These are phyloP conservation scores for Gadopsis marmoratus DNA, from an alignment of 2,797 vertebrate genomes.

Conservation along the genomic window DNA sequence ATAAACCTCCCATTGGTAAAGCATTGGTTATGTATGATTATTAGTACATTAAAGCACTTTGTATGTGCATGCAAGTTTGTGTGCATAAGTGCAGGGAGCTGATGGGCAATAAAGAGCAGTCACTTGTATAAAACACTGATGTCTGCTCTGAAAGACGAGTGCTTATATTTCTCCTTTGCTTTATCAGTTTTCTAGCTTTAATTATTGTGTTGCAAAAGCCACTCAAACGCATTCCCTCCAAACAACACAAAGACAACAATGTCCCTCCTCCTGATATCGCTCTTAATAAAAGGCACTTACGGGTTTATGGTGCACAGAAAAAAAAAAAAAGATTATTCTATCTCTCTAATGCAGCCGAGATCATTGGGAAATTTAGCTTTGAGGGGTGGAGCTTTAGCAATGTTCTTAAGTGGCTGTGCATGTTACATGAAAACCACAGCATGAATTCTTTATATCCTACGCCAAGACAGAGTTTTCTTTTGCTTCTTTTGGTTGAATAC, in stretches of 20 bases:
- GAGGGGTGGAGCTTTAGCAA: conserved; percentile 25
- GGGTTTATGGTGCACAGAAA: conserved; percentile 26
- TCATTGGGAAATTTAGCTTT: conserved; percentile 49
- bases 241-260: conserved; percentile 50
- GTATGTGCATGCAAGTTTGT: neutral
- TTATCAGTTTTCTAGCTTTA: conserved; percentile 62
- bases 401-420: conserved; percentile 55
- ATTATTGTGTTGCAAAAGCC: conserved; percentile 49
- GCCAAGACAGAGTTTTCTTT: conserved; percentile 33
- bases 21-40: conserved; percentile 11
- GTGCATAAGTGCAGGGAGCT: neutral
- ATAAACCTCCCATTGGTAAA: conserved; percentile 46
- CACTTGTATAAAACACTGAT: conserved; percentile 39
- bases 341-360: conserved; percentile 52
- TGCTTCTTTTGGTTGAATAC: conserved; percentile 25
- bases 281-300: conserved; percentile 45
- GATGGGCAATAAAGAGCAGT: conserved; percentile 24
- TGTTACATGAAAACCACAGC: conserved; percentile 70
- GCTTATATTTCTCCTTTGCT: conserved; percentile 26
- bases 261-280: conserved; percentile 18
- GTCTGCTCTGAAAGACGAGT: conserved; percentile 4
- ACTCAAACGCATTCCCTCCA: conserved; percentile 38
- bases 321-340: conserved; percentile 19
- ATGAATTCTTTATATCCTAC: conserved; percentile 65
- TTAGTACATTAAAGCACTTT: conserved; percentile 10